Evolutionary conservation across 2,797 vertebrate species (phyloP).

Genomic region (Yasuhikotakia modesta): DNA sequence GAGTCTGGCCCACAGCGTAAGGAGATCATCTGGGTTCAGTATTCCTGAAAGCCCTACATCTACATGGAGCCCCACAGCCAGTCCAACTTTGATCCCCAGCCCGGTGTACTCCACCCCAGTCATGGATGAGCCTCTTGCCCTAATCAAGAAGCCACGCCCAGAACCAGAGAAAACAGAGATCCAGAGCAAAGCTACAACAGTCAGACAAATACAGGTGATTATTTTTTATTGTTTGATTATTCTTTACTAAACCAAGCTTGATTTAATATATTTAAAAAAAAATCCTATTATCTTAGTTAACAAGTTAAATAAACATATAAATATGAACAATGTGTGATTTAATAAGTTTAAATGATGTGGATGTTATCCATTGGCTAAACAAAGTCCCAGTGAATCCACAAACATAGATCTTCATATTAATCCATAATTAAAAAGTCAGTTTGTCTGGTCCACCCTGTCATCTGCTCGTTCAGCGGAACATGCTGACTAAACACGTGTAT

Average conservation of each 20-base stretch:
- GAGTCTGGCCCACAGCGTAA: conserved; percentile 61
- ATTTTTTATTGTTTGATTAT: too few species aligned
- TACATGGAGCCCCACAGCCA: conserved; percentile 74
- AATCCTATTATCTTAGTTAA: too few species aligned
- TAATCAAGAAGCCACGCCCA: conserved; percentile 80
- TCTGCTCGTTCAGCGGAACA: not conserved
- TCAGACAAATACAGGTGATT: conserved; percentile 76
- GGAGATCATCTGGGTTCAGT: conserved; percentile 63
- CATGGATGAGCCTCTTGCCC: conserved; percentile 80
- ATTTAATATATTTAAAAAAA: too few species aligned
- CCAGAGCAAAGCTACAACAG: conserved; percentile 62
- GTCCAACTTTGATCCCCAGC: conserved; percentile 70
- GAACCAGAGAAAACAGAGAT: conserved; percentile 67
- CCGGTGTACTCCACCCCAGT: conserved; percentile 73
- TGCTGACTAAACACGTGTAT: conserved; percentile 27
- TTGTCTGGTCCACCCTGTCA: conserved; percentile 10
- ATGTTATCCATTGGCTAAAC: not conserved
- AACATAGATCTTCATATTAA: not conserved
- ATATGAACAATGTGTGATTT: not conserved
- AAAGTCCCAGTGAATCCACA: not conserved
- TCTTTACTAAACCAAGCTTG: not conserved
- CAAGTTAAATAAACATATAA: not conserved
- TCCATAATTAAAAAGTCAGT: conserved; percentile 8
- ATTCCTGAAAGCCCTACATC: conserved; percentile 73
- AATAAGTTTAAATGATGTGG: not conserved